Conservation (phyloP, 2,888 invertebrate genomes). For the Heliconius sara region DNA sequence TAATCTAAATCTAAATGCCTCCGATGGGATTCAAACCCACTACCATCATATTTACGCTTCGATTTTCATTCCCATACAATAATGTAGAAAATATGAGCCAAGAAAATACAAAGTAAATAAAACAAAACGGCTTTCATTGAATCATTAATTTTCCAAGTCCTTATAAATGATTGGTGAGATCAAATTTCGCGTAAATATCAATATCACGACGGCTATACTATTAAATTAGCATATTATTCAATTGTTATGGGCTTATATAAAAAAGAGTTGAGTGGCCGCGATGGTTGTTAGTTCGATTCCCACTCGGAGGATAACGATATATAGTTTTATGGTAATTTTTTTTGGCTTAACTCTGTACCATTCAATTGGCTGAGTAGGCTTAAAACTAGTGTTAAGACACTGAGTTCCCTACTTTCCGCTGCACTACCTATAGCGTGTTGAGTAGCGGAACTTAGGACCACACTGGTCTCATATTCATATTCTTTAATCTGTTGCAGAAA, state of each 20-base stretch:
- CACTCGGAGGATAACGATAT: background rate
- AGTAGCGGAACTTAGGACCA: too few relatives aligned
- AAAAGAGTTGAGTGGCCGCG: background rate
- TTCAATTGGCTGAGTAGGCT: background rate
- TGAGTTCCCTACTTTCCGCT: background rate
- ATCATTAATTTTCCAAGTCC: conserved; percentile 15
- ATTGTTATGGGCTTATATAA: background rate
- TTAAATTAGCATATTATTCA: conserved; percentile 21
- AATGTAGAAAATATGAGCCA: background rate
- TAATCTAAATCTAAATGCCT: too few relatives aligned
- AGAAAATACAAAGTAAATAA: background rate
- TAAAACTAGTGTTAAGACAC: background rate
- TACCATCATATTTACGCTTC: background rate
- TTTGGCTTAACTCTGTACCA: background rate
- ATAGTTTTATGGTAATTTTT: background rate
- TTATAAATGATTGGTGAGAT: conserved; percentile 11
- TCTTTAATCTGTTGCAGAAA: conserved; percentile 1
- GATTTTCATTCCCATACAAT: background rate
- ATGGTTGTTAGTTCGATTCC: background rate
- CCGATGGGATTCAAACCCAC: background rate
- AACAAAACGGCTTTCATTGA: conserved; percentile 20
- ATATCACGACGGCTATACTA: conserved; percentile 8
- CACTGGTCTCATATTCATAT: background rate
- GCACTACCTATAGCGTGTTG: too few relatives aligned
- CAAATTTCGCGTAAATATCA: conserved; percentile 22